Base-by-base conservation (phyloP, 2,888 invertebrate genomes). In the Empis stercorea region DNA sequence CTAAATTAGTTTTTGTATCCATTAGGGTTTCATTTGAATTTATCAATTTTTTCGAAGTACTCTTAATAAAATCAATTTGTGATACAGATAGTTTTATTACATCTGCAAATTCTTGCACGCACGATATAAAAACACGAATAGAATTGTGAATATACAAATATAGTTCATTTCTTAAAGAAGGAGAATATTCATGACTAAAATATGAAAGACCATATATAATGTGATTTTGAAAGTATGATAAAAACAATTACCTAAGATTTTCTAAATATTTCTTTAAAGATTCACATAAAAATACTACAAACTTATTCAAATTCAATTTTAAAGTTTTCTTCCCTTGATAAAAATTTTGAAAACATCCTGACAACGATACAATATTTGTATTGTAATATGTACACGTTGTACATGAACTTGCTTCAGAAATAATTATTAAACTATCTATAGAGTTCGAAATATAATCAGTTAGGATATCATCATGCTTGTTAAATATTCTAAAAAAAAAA, bases 1-100 rank as follows among this genome's bases (percentile, higher is more conserved):
- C 81, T 51, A 76, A 74, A 56, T 81, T 76, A 7, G 74, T 73
- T 57, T 79, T 79, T 0, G 79, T 76, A 56, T 83, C 81, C 74
- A 80, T 78, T 0, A 79, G 76, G 2, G 78, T 69, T 49, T 76
- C 74, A 5, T 66, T 64, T 54, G 76, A 64, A 42, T 63, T 62
- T 48, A 76, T 58, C 9, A 73, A 52, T 3, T 62, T 45, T 23
- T 67, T 59, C 43, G 61, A 54, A 13, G 50, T 43, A 4, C 44
- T 30, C 46, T 51, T 54, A 1, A 62, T 45, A 34, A 34, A 17
- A 13, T 46, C 10, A 11, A 39, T n/a, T 9, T 43, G 14, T 1
- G 3, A 5, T 14, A 2, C 11, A 9, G 15, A 11, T 15, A 27
- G 11, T 5, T 15, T 10, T 4, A n/a, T 34, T 16, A 23, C 63